These are phyloP conservation scores for Drosophila tanythrix DNA, from an alignment of 2,888 invertebrate species.

Conservation along the genomic window DNA sequence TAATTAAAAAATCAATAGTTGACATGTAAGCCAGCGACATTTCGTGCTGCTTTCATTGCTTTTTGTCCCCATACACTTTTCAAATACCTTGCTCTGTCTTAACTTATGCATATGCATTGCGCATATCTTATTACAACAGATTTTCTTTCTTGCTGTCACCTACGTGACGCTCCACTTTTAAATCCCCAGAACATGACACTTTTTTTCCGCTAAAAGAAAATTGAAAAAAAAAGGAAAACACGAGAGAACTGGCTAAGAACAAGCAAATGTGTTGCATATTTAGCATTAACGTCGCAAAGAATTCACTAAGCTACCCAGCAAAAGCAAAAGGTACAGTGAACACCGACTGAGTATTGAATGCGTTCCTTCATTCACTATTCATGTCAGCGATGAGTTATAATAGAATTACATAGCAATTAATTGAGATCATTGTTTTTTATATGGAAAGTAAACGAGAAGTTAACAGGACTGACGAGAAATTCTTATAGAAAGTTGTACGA, in stretches of 20 bases:
- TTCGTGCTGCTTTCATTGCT: conserved; percentile 41
- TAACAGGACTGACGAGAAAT: background rate
- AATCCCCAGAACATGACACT: conserved; percentile 42
- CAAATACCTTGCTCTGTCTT: conserved; percentile 50
- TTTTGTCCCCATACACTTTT: conserved; percentile 38
- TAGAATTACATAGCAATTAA: background rate
- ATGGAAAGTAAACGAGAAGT: background rate
- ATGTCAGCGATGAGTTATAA: conserved; percentile 8
- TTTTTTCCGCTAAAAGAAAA: conserved; percentile 17
- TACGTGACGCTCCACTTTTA: conserved; percentile 71
- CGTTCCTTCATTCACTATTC: conserved; percentile 1
- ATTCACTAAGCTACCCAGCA: background rate
- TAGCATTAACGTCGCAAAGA: conserved; percentile 14
- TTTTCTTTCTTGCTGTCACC: conserved; percentile 55
- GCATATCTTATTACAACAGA: conserved; percentile 78
- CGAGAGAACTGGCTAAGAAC: conserved; percentile 16
- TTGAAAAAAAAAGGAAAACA: conserved; percentile 29
- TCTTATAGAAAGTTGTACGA: background rate
- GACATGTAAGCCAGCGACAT: conserved; percentile 73
- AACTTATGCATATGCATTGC: conserved; percentile 74
- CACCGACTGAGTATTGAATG: background rate
- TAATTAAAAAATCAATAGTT: conserved; percentile 83
- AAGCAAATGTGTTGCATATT: conserved; percentile 53
- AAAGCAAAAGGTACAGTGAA: background rate
- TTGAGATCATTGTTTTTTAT: background rate